These are phyloP conservation scores for Phrynosoma blainvillii DNA, from an alignment of 2,113 vertebrate genomes.

Conservation along the genomic window DNA sequence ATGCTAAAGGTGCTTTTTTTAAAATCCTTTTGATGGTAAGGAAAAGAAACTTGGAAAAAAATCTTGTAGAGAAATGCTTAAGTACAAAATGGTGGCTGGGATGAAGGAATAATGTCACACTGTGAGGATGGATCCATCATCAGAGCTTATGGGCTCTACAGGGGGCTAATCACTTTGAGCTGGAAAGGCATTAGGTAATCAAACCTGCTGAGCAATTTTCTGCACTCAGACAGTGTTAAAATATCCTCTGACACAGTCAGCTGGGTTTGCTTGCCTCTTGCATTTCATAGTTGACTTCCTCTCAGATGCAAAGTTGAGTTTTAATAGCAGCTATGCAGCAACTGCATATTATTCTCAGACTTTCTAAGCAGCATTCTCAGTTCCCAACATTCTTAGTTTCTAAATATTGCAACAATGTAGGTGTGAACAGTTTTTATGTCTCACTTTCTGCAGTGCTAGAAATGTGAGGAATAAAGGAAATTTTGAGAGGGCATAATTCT, in stretches of 20 bases:
- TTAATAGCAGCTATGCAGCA: conserved; percentile 65
- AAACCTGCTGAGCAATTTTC: conserved; percentile 67
- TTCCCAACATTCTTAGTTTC: conserved; percentile 71
- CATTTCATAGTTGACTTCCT: conserved; percentile 70
- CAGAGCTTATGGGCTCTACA: conserved; percentile 51
- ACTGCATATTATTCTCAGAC: conserved; percentile 70
- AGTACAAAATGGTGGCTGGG: background rate
- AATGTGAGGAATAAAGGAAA: no score
- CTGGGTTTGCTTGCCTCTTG: conserved; percentile 62
- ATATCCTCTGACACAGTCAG: conserved; percentile 56
- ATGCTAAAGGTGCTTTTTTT: background rate
- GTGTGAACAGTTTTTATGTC: background rate
- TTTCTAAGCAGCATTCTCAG: conserved; percentile 62
- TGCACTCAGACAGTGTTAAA: conserved; percentile 41
- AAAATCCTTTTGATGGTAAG: conserved; percentile 14
- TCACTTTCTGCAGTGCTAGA: background rate
- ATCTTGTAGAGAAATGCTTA: conserved; percentile 44
- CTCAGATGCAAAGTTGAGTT: conserved; percentile 72
- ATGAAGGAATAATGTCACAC: conserved; percentile 15
- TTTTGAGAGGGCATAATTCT: no score
- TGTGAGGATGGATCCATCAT: conserved; percentile 42
- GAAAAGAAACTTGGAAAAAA: conserved; percentile 33
- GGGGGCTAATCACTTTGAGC: conserved; percentile 48
- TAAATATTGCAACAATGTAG: conserved; percentile 69
- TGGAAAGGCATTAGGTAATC: conserved; percentile 63